phyloP scores from a whole-genome alignment of 2,113 vertebrate species.

The Chloropsis cyanopogon region DNA sequence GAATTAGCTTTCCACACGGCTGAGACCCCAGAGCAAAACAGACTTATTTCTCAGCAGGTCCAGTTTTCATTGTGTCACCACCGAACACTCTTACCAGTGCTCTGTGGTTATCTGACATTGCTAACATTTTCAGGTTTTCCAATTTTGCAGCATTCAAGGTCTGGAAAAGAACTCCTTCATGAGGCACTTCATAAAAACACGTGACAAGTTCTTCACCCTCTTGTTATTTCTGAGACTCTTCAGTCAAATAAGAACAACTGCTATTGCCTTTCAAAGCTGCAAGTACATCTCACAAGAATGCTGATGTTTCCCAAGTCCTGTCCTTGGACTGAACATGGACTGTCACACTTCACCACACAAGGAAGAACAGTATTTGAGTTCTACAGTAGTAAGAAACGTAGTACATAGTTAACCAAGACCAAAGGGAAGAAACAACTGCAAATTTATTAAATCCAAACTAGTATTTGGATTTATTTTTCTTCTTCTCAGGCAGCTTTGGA shows the following conservation, averaged over 20 bases:
- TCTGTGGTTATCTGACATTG: not conserved
- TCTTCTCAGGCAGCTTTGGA: not conserved
- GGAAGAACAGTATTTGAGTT: not conserved
- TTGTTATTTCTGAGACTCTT: not conserved
- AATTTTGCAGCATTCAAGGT: not conserved
- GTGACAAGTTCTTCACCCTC: not conserved
- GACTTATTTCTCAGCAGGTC: not conserved
- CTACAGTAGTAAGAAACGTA: not conserved
- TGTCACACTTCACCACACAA: not conserved
- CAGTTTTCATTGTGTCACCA: not conserved
- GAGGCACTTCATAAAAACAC: not conserved
- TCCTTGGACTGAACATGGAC: not conserved
- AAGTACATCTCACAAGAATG: not conserved
- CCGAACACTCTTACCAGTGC: not conserved
- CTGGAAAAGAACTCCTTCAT: not conserved
- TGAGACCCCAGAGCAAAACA: not conserved
- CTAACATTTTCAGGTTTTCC: not conserved
- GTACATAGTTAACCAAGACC: not conserved
- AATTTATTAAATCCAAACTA: not conserved
- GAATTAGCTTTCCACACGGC: not conserved
- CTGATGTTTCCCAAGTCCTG: not conserved
- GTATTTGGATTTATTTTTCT: not conserved
- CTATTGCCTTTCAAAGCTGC: not conserved
- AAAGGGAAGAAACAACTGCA: not conserved
- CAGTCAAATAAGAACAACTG: not conserved